Conservation (phyloP, 2,797 vertebrate species). For the Mus caroli region DNA sequence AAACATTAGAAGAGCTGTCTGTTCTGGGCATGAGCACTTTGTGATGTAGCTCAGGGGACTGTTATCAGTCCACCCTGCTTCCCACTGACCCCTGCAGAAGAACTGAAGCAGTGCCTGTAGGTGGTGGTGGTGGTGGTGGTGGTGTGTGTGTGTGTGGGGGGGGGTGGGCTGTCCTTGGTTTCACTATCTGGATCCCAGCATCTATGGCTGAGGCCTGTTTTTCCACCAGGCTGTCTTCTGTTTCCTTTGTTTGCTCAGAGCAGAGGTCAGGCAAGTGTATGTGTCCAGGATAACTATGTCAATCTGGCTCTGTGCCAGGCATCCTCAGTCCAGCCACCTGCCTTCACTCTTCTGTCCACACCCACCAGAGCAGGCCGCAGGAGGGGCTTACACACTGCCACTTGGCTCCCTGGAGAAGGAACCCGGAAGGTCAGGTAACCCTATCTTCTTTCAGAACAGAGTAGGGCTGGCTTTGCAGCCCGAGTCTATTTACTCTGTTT, state of each 20-base stretch:
- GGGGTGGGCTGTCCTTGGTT: not conserved
- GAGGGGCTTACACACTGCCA: not conserved
- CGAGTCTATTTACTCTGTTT: not conserved
- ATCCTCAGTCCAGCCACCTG: not conserved
- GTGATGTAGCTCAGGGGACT: not conserved
- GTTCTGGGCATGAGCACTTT: not conserved
- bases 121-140: not conserved
- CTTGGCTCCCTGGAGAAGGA: not conserved
- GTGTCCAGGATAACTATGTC: not conserved
- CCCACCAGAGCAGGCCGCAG: not conserved
- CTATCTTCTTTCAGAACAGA: not conserved
- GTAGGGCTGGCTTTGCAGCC: not conserved
- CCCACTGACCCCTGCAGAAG: not conserved
- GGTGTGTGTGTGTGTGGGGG: no score
- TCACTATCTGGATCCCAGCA: slow-evolving; percentile 31
- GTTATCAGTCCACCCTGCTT: not conserved
- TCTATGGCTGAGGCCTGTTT: not conserved
- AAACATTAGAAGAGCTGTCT: not conserved
- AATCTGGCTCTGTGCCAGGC: not conserved
- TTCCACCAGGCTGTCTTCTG: not conserved
- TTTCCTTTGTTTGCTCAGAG: slow-evolving; percentile 7
- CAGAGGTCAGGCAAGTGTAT: not conserved
- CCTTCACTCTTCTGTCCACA: not conserved
- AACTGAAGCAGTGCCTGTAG: not conserved
- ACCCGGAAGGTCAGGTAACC: not conserved